Conservation (phyloP, 1,140 invertebrate species). For the Drosophila nasuta region DNA sequence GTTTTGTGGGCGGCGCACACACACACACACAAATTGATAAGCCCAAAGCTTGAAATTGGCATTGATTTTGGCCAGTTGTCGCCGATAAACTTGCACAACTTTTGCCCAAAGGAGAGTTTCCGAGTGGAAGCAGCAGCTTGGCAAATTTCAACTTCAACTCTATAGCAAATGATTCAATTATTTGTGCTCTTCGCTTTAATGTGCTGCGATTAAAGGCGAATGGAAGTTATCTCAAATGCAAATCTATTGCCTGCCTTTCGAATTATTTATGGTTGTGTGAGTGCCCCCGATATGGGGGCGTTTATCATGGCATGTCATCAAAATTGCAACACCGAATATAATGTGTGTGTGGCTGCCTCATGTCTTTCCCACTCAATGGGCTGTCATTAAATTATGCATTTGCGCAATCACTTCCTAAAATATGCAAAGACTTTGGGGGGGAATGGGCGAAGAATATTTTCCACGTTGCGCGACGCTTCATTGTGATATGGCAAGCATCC, state of each 20-base stretch:
- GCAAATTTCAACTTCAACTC: not conserved
- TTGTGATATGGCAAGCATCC: slow-evolving; percentile 62
- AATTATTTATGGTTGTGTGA: slow-evolving; percentile 15
- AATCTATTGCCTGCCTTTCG: slow-evolving; percentile 9
- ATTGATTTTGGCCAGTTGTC: slow-evolving; percentile 25
- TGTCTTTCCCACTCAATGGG: slow-evolving; percentile 53
- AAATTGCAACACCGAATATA: slow-evolving; percentile 23
- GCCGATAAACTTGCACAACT: slow-evolving; percentile 10
- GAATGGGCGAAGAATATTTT: not conserved
- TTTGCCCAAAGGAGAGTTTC: not conserved
- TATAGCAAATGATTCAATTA: not conserved
- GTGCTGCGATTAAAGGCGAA: not conserved
- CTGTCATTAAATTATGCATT: slow-evolving; percentile 82
- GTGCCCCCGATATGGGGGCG: not conserved
- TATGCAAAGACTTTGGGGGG: slow-evolving; percentile 59
- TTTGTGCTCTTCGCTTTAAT: not conserved
- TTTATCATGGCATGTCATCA: slow-evolving; percentile 29
- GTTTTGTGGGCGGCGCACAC: slow-evolving; percentile 21
- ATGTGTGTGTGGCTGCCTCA: not conserved
- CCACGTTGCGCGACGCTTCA: slow-evolving; percentile 57
- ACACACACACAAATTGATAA: slow-evolving; percentile 32
- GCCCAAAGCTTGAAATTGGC: slow-evolving; percentile 26
- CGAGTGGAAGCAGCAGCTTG: not conserved
- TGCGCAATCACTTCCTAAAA: slow-evolving; percentile 81
- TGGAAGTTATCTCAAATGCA: not conserved